These are phyloP conservation scores for Eristalinus sepulchralis DNA, from an alignment of 2,888 invertebrate species.

Conservation along the genomic window DNA sequence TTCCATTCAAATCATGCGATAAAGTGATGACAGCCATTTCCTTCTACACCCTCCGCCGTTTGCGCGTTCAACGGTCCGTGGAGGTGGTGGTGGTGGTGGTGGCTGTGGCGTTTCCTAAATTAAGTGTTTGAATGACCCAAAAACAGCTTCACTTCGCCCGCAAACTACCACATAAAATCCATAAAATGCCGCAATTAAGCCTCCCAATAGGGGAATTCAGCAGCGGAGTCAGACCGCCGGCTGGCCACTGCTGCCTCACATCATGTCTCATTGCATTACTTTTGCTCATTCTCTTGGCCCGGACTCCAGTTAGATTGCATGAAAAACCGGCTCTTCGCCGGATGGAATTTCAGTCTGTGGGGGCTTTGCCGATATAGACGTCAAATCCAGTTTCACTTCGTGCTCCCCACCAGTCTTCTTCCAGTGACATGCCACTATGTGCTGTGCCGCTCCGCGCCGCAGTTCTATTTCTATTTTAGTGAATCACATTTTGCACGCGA, in stretches of 20 bases:
- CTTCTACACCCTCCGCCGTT: background rate
- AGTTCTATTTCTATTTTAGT: conserved; percentile 50
- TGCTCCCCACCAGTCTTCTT: background rate
- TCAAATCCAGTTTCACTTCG: conserved; percentile 34
- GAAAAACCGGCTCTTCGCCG: conserved; percentile 29
- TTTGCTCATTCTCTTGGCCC: background rate
- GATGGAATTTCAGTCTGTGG: conserved; percentile 35
- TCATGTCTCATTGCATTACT: conserved; percentile 22
- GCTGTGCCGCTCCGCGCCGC: too few relatives aligned
- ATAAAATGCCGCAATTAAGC: background rate
- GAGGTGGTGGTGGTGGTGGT: too few relatives aligned
- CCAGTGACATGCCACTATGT: too few relatives aligned
- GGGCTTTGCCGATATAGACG: conserved; percentile 17
- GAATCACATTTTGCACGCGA: conserved; percentile 43
- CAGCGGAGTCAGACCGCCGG: conserved; percentile 3
- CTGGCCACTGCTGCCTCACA: conserved; percentile 9
- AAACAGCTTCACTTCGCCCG: background rate
- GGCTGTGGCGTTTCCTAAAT: background rate
- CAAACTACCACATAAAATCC: background rate
- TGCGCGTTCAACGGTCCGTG: background rate
- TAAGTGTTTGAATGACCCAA: background rate
- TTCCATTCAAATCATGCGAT: background rate
- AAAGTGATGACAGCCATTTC: background rate
- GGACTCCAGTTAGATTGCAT: conserved; percentile 32
- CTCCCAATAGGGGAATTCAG: background rate